phyloP scores from a whole-genome alignment of 2,797 vertebrate species.

The Lithobates sylvaticus region DNA sequence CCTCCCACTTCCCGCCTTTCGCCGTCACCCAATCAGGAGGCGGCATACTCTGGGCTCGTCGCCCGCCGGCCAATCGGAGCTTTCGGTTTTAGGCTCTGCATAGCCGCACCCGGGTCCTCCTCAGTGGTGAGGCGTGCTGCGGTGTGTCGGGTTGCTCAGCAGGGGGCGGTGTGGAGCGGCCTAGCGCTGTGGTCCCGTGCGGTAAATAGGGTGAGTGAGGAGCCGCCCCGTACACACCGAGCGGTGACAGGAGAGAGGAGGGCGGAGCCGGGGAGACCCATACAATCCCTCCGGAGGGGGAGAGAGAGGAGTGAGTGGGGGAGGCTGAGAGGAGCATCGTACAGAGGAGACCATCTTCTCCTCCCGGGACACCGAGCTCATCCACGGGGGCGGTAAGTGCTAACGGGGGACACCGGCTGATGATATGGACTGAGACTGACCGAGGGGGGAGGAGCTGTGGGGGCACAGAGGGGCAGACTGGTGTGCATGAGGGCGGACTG shows the following conservation, averaged over 20 bases:
- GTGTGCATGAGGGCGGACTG: background rate
- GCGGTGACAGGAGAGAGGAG: slow-evolving; percentile 10
- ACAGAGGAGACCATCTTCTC: slow-evolving; percentile 22
- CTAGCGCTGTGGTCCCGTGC: background rate
- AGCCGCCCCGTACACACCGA: background rate
- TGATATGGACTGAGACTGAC: no score
- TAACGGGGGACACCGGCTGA: no score
- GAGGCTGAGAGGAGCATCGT: background rate
- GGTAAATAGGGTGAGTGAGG: slow-evolving; percentile 21
- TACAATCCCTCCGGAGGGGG: slow-evolving; percentile 27
- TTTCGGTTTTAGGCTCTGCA: slow-evolving; percentile 64
- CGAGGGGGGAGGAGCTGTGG: no score
- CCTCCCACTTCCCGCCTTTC: slow-evolving; percentile 12
- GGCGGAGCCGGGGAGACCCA: slow-evolving; percentile 16
- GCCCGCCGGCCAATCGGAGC: background rate
- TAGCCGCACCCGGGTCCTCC: slow-evolving; percentile 71
- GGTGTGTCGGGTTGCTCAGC: background rate
- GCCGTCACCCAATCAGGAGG: fast-evolving
- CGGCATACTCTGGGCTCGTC: background rate
- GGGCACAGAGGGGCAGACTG: background rate
- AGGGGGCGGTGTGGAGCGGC: slow-evolving; percentile 21
- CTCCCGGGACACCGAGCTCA: slow-evolving; percentile 24
- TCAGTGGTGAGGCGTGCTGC: slow-evolving; percentile 6
- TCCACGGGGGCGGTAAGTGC: slow-evolving; percentile 22
- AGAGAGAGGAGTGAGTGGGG: background rate